These are phyloP conservation scores for Merops nubicus DNA, from an alignment of 2,113 vertebrate genomes.

Conservation along the genomic window DNA sequence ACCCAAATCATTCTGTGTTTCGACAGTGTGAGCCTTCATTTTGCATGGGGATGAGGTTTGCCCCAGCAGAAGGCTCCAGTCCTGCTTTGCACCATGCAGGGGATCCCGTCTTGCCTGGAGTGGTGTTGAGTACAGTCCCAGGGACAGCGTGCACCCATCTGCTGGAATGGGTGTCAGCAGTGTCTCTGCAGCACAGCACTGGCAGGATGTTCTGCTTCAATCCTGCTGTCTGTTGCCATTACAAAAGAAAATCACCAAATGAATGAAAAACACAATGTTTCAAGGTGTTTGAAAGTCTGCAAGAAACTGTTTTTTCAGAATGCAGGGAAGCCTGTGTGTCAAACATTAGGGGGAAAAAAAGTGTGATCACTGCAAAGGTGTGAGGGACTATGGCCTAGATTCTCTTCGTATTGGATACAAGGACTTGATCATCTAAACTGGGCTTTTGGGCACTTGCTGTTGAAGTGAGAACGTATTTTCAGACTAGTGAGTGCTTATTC, in stretches of 20 bases:
- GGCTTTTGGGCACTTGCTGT: not conserved
- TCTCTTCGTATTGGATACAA: not conserved
- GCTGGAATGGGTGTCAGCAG: not conserved
- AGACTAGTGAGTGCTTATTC: not conserved
- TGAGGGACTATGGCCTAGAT: not conserved
- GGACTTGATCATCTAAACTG: not conserved
- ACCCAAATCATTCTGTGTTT: too few relatives aligned
- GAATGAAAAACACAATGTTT: not conserved
- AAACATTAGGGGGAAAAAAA: not conserved
- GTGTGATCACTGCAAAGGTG: not conserved
- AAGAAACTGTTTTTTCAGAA: not conserved
- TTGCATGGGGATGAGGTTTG: not conserved
- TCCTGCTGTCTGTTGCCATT: not conserved
- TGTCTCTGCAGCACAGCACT: not conserved
- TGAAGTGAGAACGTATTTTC: not conserved
- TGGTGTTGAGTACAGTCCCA: not conserved
- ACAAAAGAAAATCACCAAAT: too few relatives aligned
- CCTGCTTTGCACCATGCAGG: rapidly evolving
- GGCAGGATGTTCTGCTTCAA: not conserved
- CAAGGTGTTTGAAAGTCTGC: not conserved
- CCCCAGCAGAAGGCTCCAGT: not conserved
- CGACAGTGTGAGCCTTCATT: rapidly evolving
- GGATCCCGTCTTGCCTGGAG: not conserved
- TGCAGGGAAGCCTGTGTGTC: not conserved
- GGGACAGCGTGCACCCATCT: rapidly evolving